Evolutionary conservation across 2,797 vertebrate genomes (phyloP), one percentile per base, ranked within the genome.

Genomic region (Gadopsis bispinosus): DNA sequence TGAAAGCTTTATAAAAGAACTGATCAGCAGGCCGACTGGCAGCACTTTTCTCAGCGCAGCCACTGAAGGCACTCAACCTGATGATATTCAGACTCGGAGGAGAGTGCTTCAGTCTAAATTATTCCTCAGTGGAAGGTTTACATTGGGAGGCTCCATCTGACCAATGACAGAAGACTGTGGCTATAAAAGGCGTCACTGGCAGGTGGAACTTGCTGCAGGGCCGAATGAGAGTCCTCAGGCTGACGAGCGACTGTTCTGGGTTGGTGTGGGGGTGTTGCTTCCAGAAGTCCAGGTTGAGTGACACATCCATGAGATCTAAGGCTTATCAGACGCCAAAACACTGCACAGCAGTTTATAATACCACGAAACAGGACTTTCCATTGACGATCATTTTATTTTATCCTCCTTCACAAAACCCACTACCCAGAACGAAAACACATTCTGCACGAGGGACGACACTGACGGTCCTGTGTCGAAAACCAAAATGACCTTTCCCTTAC

Each of bases 1-100:
- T 56, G 55, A 76, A 87, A 77, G 68, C 48, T 68, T 79, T 79
- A 77, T 79, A 83, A 87, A 79, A 81, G 75, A 80, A 63, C n/a
- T 31, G 31, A 69, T 67, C 58, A 78, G 66, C 47, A 3, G 73
- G 12, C 31, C 31, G 35, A 14, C 45, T 58, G 58, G 55, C 63
- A 61, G 69, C 75, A 41, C 75, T 86, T 54, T 43, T 6, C 83
- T 74, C 39, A 20, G 56, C 20, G 6, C 54, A 41, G 58, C 69
- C 33, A 0, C 73, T 22, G 50, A 73, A 37, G 63, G 60, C 79
- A n/a, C 68, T 79, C 69, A 66, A 48, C 39, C 62, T 62, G 67
- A 75, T 43, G 60, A 47, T 51, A 26, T 33, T 66, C 29, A 9
- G 29, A 1, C 53, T 53, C 31, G 7, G 11, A 22, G 45, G 56